phyloP scores from a whole-genome alignment of 1,140 invertebrate genomes.

The Pseudomyrmex pallidus region DNA sequence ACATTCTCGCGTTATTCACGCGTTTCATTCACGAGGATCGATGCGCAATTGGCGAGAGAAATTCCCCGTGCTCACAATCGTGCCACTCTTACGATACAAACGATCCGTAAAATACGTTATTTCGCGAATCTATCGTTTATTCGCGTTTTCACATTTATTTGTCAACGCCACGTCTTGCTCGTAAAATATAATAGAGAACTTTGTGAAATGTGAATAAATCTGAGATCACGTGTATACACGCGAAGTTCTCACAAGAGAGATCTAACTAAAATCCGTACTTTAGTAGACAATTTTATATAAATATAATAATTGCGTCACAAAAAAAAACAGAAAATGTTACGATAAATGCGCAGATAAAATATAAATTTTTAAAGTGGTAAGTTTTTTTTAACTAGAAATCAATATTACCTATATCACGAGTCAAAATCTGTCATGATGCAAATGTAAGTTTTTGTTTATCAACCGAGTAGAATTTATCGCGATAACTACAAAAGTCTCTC shows the following conservation, averaged over 20 bases:
- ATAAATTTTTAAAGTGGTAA: background rate
- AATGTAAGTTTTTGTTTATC: conserved; percentile 32
- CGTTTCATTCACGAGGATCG: conserved; percentile 15
- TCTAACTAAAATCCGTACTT: too few relatives aligned
- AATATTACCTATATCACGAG: background rate
- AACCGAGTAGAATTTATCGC: conserved; percentile 60
- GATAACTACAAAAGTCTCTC: conserved; percentile 45
- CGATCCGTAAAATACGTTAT: background rate
- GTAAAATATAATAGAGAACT: background rate
- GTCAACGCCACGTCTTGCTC: background rate
- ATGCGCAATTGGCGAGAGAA: background rate
- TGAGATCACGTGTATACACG: background rate
- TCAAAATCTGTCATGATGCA: conserved; percentile 37
- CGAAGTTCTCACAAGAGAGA: background rate
- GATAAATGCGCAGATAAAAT: background rate
- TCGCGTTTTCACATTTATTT: background rate
- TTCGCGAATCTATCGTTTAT: background rate
- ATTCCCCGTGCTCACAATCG: background rate
- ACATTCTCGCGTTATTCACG: conserved; percentile 31
- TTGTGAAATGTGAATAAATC: background rate
- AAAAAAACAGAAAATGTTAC: background rate
- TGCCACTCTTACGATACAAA: background rate
- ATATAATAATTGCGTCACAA: background rate
- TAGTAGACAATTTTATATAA: too few relatives aligned
- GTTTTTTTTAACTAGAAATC: background rate